Base-by-base conservation (phyloP, 35 echinoderm and acorn worm species). In the Lytechinus pictus region DNA sequence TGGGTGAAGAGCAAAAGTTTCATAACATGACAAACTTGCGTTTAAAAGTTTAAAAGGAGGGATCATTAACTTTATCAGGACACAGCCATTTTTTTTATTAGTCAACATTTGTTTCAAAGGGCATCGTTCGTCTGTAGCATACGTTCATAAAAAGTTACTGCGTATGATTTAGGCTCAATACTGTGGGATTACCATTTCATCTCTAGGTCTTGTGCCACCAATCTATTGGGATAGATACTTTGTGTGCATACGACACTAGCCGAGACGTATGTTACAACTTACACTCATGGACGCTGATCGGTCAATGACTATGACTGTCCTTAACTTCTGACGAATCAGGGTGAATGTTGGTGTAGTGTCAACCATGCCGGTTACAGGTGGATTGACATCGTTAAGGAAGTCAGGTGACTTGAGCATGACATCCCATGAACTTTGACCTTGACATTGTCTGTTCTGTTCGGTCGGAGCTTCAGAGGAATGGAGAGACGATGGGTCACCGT, bases 381-480 rank as follows among this genome's bases (percentile, higher is more conserved):
- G 96, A 51, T 97, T 97, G n/a, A 13, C 57, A 44, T 87, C 61
- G 13, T 61, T 56, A 3, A 55, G 57, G 54, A 97, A 97, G 54
- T 97, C 96, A 24, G 91, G 27, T 52, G 95, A 86, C 54, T 54
- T 55, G 55, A 95, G 86, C 92, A 97, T 97, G 28, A 97, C 92
- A 24, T 97, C 96, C 95, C 95, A 95, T 8, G 95, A 72, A 87
- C 96, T 97, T 87, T 94, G 95, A 52, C 96, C 86, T 51, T 87
- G 14, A 61, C 96, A 97, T 52, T 96, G 91, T n/a, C 54, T 95
- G 92, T 97, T 97, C 28, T 97, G 96, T 54, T 95, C 86, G n/a
- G 91, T 87, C 52, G 96, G 96, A 0, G 96, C 96, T 28, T 97
- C 96, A 4, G 91, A 44, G 92, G 95, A 92, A 57, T 97, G 96